Evolutionary conservation across 2,113 vertebrate species (phyloP).

Genomic region (Otus sunia): DNA sequence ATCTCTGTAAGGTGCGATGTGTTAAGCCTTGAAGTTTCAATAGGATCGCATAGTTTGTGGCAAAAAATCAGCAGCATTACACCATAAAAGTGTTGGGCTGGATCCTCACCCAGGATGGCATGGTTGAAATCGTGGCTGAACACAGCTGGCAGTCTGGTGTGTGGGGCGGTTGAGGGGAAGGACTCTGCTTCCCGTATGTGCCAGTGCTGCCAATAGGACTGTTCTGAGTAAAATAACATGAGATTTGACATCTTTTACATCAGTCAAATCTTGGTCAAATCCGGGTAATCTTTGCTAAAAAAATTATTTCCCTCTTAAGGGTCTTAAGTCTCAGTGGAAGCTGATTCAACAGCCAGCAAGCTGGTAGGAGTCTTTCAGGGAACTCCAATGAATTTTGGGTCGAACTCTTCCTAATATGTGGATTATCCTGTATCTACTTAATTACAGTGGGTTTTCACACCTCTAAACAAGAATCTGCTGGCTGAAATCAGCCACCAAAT

Average conservation of each 20-base stretch:
- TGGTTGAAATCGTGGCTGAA: background rate
- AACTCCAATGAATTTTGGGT: background rate
- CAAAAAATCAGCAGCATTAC: background rate
- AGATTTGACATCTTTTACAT: background rate
- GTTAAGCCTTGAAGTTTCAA: background rate
- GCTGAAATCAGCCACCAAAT: background rate
- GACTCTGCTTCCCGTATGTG: background rate
- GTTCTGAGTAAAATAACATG: background rate
- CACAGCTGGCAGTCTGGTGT: background rate
- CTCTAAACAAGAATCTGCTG: background rate
- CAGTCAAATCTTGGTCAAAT: background rate
- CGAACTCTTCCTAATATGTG: background rate
- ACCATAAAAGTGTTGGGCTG: fast-evolving
- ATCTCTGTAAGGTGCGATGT: background rate
- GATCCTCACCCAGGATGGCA: background rate
- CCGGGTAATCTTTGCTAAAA: background rate
- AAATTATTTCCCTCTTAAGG: background rate
- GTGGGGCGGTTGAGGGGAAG: background rate
- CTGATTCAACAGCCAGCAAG: background rate
- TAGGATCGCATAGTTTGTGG: background rate
- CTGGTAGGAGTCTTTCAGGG: background rate
- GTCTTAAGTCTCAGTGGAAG: background rate
- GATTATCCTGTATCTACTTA: background rate
- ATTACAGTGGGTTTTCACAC: background rate
- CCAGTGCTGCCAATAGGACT: background rate